These are phyloP conservation scores for Caenorhabditis elegans DNA, from an alignment of 1,140 invertebrate species.

Conservation along the genomic window DNA sequence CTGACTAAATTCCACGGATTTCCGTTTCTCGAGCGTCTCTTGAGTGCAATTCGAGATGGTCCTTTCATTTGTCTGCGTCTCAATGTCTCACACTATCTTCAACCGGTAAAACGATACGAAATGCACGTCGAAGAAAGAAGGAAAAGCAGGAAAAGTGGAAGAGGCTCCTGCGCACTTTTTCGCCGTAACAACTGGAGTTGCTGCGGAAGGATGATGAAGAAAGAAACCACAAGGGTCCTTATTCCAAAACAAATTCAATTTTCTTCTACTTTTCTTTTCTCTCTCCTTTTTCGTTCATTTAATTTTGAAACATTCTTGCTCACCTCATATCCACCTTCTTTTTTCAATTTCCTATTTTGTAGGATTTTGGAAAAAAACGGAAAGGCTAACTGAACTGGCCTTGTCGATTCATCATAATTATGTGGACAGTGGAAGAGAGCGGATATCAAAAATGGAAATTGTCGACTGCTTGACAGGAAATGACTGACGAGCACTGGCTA, in stretches of 20 bases:
- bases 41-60: conserved; percentile 30
- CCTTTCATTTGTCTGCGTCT: conserved; percentile 23
- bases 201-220: conserved; percentile 29
- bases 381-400: conserved; percentile 1
- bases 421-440: neutral
- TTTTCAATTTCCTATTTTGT: neutral
- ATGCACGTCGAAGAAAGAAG: conserved; percentile 5
- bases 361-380: neutral
- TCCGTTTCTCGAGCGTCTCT: conserved; percentile 12
- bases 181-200: conserved; percentile 30
- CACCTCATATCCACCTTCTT: neutral
- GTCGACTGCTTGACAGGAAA: neutral
- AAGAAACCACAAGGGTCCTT: neutral
- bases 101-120: conserved; percentile 29
- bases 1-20: conserved; percentile 13
- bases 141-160: neutral
- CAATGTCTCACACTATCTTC: conserved; percentile 1
- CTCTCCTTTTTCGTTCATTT: neutral
- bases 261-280: neutral
- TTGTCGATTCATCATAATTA: conserved; percentile 23
- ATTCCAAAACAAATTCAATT: conserved; percentile 6
- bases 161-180: conserved; percentile 11
- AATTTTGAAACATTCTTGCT: neutral
- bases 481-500: conserved; percentile 24
- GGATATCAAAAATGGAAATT: conserved; percentile 29